These are phyloP conservation scores for Microplitis manilae DNA, from an alignment of 2,888 invertebrate species.

Conservation along the genomic window DNA sequence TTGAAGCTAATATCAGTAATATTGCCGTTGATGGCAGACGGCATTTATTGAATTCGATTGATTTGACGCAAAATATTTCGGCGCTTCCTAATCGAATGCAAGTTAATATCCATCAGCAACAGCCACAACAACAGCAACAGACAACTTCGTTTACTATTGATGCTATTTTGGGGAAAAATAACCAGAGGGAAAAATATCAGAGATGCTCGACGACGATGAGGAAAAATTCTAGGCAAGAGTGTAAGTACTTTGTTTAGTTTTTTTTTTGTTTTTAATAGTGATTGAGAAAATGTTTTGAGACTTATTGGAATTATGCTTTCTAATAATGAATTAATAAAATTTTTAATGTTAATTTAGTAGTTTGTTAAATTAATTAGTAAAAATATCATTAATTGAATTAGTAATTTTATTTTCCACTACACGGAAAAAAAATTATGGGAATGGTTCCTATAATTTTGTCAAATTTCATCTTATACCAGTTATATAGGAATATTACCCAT, in stretches of 20 bases:
- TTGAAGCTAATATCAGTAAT: conserved; percentile 50
- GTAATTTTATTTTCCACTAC: too few relatives aligned
- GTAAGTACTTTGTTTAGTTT: conserved; percentile 39
- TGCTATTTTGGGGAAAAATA: conserved; percentile 84
- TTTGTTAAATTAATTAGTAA: too few relatives aligned
- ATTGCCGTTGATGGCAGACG: conserved; percentile 65
- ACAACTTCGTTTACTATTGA: conserved; percentile 90
- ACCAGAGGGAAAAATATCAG: conserved; percentile 64
- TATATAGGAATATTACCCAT: too few relatives aligned
- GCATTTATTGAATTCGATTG: conserved; percentile 54
- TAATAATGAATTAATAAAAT: too few relatives aligned
- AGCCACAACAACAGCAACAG: conserved; percentile 64
- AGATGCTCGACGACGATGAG: conserved; percentile 62
- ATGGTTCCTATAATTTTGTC: too few relatives aligned
- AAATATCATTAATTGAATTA: too few relatives aligned
- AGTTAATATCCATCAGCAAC: conserved; percentile 36
- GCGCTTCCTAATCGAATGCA: conserved; percentile 52
- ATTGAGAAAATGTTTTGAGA: not conserved
- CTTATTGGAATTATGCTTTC: too few relatives aligned
- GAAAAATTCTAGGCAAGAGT: conserved; percentile 52
- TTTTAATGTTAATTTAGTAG: too few relatives aligned
- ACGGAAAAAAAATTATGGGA: too few relatives aligned
- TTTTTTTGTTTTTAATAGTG: not conserved
- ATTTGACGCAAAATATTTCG: conserved; percentile 55
- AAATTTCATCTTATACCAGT: too few relatives aligned